Conservation (phyloP, 2,113 vertebrate genomes). For the Holacanthus passer region DNA sequence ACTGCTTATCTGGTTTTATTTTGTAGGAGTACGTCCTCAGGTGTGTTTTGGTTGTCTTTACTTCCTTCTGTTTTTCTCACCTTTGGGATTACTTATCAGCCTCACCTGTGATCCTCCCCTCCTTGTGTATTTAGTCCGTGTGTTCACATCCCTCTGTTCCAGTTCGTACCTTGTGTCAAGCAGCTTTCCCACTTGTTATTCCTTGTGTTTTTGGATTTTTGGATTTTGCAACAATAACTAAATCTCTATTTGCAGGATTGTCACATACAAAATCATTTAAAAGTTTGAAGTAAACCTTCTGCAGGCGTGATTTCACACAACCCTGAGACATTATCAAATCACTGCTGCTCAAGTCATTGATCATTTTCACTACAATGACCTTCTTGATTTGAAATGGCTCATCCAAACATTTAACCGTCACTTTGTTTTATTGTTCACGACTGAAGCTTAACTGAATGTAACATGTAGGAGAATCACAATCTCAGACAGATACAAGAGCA, state of each 20-base stretch:
- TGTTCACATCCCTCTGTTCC: too few species aligned
- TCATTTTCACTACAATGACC: conserved; percentile 6
- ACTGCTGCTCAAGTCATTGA: not conserved
- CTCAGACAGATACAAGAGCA: conserved; percentile 8
- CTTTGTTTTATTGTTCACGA: conserved; percentile 19
- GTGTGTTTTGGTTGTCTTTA: too few species aligned
- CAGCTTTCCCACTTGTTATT: too few species aligned
- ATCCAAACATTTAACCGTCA: not conserved
- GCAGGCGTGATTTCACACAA: conserved; percentile 7
- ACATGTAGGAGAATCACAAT: conserved; percentile 13
- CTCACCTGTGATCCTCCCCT: too few species aligned
- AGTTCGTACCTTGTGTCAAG: too few species aligned
- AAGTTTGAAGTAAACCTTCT: not conserved
- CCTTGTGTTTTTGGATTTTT: too few species aligned
- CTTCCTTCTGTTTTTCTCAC: too few species aligned
- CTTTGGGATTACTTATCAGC: too few species aligned
- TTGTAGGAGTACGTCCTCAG: too few species aligned
- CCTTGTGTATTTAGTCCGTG: too few species aligned
- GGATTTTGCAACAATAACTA: not conserved
- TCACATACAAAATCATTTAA: not conserved
- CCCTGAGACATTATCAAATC: conserved; percentile 18
- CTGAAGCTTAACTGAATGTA: conserved; percentile 16
- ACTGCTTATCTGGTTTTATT: too few species aligned
- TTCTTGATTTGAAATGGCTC: not conserved
- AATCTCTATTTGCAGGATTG: not conserved